phyloP scores from a whole-genome alignment of 2,113 vertebrate species.

The Sminthopsis crassicaudata region DNA sequence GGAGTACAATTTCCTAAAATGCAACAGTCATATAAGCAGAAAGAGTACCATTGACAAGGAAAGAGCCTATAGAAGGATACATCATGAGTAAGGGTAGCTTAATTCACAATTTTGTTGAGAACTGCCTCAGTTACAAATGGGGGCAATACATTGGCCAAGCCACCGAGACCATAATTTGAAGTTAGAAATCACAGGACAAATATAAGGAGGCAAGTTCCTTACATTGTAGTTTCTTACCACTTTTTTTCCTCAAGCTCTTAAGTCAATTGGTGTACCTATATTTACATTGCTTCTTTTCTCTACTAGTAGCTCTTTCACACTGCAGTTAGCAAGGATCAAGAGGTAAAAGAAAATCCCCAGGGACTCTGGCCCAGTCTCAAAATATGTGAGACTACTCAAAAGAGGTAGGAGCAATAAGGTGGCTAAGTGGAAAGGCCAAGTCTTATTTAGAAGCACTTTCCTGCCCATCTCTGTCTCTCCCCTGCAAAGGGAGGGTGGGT shows the following conservation, averaged over 20 bases:
- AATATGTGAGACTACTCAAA: background rate
- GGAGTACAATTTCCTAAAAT: background rate
- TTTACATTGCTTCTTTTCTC: background rate
- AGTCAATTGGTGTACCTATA: background rate
- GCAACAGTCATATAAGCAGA: background rate
- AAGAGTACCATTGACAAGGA: background rate
- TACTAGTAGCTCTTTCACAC: background rate
- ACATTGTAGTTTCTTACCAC: background rate
- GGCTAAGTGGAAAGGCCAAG: background rate
- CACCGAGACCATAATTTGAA: background rate
- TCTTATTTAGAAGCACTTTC: background rate
- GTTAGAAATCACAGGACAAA: background rate
- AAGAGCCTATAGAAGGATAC: background rate
- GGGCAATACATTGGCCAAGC: background rate
- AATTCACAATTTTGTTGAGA: background rate
- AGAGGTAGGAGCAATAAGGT: background rate
- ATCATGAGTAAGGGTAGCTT: background rate
- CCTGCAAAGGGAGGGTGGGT: background rate
- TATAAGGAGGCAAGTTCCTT: background rate
- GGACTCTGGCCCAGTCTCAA: constrained; percentile 22
- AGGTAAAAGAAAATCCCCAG: background rate
- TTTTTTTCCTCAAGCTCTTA: constrained; percentile 7
- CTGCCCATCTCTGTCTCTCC: background rate
- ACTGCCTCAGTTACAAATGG: background rate
- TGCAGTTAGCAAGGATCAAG: background rate